Base-by-base conservation (phyloP, 2,888 invertebrate genomes). In the Branchellion lobata region DNA sequence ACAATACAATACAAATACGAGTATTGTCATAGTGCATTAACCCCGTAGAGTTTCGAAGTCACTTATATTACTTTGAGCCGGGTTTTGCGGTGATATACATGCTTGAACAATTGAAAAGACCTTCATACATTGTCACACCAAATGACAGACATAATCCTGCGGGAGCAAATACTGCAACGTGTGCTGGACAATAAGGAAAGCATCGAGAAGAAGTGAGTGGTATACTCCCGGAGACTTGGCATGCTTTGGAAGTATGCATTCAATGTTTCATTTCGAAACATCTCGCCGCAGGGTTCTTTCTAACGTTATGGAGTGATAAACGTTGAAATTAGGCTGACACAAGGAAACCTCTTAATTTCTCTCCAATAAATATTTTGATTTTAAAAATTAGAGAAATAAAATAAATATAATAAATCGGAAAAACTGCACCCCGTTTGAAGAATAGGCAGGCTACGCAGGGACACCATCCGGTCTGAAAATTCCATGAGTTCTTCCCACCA, bases 81-180 rank as follows among this genome's bases (percentile, higher is more conserved):
- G 74, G 18, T 74, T 74, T 53, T 69, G 65, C 8, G 65, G 29
- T 3, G n/a, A 21, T 65, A 65, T 65, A 18, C 51, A 18, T n/a
- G 29, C 3, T 65, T 65, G 3, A 65, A 65, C 29, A 65, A 65
- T 65, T 65, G 21, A 65, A 65, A 65, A 5, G 5, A 40, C 5
- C 2, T 75, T 2, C 31, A 75, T 11, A 3, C 40, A 31, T 57
- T 75, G 40, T 5, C 40, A 40, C 14, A 8, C 40, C 5, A 40
- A 5, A 5, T 8, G 8, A 8, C 79, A 82, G 82, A 76, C 24
- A 51, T 80, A 27, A 82, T 81, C 24, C 68, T 85, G 33, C 81
- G 84, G 75, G 85, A 84, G 61, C 85, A 85, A 69, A 84, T 85
- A 24, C 82, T 85, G 5, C 84, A 84, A 34, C 83, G 84, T 61